Percentiles rank a stretch among this genome's conserved stretches.
Conservation (phyloP, 2,888 invertebrate genomes). For the Hoplodrina ambigua region DNA sequence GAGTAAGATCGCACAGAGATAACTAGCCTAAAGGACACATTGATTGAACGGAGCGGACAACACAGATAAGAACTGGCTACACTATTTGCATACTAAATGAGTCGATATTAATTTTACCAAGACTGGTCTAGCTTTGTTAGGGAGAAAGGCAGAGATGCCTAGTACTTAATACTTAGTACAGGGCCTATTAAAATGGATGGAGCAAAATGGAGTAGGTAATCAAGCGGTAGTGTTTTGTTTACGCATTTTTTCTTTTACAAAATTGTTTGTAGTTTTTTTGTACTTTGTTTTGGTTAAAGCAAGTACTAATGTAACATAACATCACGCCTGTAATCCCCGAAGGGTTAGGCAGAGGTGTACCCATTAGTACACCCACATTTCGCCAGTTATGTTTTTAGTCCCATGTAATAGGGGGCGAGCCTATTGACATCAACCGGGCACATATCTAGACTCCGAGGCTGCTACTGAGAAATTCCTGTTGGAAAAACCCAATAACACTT, state of each 20-base stretch:
- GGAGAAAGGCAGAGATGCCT: conserved; percentile 57
- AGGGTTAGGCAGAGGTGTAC: too few relatives aligned
- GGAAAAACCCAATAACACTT: too few relatives aligned
- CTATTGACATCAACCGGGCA: too few relatives aligned
- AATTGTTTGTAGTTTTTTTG: neutral
- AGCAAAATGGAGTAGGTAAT: conserved; percentile 31
- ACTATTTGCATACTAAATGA: conserved; percentile 89
- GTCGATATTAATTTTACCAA: conserved; percentile 85
- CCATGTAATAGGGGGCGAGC: too few relatives aligned
- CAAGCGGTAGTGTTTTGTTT: conserved; percentile 30
- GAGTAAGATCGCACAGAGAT: conserved; percentile 81
- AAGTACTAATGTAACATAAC: too few relatives aligned
- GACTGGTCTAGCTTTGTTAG: conserved; percentile 68
- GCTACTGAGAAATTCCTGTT: too few relatives aligned
- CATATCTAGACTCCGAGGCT: too few relatives aligned
- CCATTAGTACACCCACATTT: too few relatives aligned
- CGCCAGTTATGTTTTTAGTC: too few relatives aligned
- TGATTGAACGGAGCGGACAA: conserved; percentile 89
- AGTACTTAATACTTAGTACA: conserved; percentile 49
- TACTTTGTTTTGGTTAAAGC: too few relatives aligned
- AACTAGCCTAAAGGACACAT: conserved; percentile 86
- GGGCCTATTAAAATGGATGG: conserved; percentile 60
- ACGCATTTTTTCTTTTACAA: neutral
- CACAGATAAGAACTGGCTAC: conserved; percentile 80
- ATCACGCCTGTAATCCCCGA: too few relatives aligned